Conservation (phyloP, 2,113 vertebrate genomes). For the Tylochromis polylepis region DNA sequence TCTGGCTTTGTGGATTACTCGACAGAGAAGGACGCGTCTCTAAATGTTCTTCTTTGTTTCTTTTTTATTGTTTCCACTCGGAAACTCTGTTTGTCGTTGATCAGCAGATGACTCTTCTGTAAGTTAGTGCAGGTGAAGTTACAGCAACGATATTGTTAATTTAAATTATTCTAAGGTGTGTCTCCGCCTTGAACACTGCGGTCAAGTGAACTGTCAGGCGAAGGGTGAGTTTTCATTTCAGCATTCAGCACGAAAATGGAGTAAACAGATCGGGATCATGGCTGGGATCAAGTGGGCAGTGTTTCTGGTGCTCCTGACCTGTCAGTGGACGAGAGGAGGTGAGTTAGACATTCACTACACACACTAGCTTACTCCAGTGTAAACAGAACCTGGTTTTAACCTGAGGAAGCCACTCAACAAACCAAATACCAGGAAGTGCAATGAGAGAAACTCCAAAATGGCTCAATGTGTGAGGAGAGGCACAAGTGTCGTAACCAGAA, state of each 20-base stretch:
- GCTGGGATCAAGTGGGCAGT: not conserved
- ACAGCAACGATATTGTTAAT: not conserved
- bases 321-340: not conserved
- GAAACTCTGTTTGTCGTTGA: not conserved
- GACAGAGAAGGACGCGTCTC: not conserved
- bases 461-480: not conserved
- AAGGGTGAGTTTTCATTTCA: not conserved
- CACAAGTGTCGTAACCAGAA: not conserved
- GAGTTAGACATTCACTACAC: not conserved
- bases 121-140: not conserved
- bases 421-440: not conserved
- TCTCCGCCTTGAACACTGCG: not conserved
- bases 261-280: not conserved
- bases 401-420: not conserved
- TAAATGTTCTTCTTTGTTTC: not conserved
- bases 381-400: not conserved
- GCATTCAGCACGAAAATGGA: not conserved
- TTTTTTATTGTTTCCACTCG: no score
- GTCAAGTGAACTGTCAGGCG: not conserved
- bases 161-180: not conserved
- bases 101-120: not conserved
- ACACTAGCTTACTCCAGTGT: not conserved
- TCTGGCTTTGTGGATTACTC: rapidly evolving
- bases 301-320: not conserved
- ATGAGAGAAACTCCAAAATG: rapidly evolving